Evolutionary conservation across 2,797 vertebrate genomes (phyloP).

Genomic region (Coreius guichenoti): DNA sequence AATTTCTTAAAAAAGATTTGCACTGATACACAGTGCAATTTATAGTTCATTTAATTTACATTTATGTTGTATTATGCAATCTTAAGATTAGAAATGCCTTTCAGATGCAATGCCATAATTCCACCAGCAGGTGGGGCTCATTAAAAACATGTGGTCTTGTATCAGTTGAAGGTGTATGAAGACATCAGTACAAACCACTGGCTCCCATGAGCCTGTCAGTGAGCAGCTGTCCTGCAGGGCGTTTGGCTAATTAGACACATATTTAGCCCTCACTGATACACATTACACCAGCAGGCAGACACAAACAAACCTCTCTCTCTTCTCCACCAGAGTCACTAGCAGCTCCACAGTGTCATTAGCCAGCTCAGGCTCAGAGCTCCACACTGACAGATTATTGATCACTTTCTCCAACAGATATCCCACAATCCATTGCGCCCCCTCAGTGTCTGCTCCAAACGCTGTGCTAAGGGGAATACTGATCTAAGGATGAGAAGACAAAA

Average conservation of each 20-base stretch:
- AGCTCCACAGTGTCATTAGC: slow-evolving; percentile 97
- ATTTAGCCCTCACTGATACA: background rate
- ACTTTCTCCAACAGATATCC: slow-evolving; percentile 99
- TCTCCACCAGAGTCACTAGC: slow-evolving; percentile 96
- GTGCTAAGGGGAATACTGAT: slow-evolving; percentile 95
- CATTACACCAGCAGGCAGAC: background rate
- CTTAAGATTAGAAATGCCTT: background rate
- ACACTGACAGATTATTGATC: slow-evolving; percentile 97
- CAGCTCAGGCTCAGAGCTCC: slow-evolving; percentile 96
- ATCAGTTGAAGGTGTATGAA: background rate
- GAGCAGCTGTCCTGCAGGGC: slow-evolving; percentile 12
- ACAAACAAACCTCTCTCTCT: slow-evolving; percentile 91
- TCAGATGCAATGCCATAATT: background rate
- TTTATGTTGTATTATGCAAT: background rate
- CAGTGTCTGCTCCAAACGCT: slow-evolving; percentile 95
- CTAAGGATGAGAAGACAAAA: slow-evolving; percentile 71
- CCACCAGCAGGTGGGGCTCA: slow-evolving; percentile 56
- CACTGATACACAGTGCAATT: background rate
- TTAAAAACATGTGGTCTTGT: background rate
- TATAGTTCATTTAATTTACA: background rate
- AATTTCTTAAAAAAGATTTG: background rate
- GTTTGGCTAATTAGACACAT: slow-evolving; percentile 26
- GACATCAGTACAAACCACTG: background rate
- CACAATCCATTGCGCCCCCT: slow-evolving; percentile 97
- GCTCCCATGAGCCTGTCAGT: background rate